Base-by-base conservation (phyloP, 2,797 vertebrate species). In the Acanthurus tractus region DNA sequence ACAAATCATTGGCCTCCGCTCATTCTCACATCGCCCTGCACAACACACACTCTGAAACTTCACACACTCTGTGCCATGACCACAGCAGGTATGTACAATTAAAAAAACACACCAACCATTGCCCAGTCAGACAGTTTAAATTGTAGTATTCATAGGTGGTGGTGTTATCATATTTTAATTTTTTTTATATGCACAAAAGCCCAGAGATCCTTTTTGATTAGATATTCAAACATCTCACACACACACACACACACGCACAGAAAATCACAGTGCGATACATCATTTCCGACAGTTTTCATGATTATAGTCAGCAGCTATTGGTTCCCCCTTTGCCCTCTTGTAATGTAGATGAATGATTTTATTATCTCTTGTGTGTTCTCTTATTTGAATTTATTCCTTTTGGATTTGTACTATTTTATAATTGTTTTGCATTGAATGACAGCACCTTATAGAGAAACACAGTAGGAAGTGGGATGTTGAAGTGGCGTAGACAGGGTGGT, bases 371-470 rank as follows among this genome's bases (percentile, higher is more conserved):
- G 81, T 88, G 85, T 91, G 74, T 91, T 92, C 88, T 89, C 82
- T 91, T 91, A 87, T 93, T 92, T 93, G 85, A 92, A 79, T 89
- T 88, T 86, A 85, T 90, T 92, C 88, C 78, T 90, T 93, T 90
- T 90, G 88, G 88, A 92, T 92, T 92, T 94, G 88, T 94, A 88
- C 84, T 92, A 83, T 92, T 93, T 93, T 93, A 76, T 93, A 91
- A 91, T 88, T 91, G 84, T 93, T 94, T 93, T 93, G 85, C 93
- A 91, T 93, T 94, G 92, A 93, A 91, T 93, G 89, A 93, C 92
- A 94, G 93, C 93, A 94, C 93, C 93, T 94, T 94, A 94, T 88
- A 73, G 89, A 86, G 80, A 89, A 87, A 85, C 82, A 72, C 84
- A 85, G 76, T 69, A 57, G 81, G 81, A 70, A 66, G 78, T 59